Base-by-base conservation (phyloP, 1,140 invertebrate genomes). In the Whitmania pigra region DNA sequence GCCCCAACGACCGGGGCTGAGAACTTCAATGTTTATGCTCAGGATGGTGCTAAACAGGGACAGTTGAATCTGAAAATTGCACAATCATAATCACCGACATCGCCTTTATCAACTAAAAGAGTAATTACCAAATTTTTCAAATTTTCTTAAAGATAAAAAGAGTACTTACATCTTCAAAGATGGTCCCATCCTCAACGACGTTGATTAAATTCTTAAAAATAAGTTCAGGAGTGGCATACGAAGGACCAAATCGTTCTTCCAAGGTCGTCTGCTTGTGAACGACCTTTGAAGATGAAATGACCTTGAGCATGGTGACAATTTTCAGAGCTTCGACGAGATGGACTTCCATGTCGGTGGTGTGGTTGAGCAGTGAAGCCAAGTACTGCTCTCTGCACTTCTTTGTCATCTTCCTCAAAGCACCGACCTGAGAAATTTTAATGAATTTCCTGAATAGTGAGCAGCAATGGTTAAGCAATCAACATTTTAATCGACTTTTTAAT, bases 321-420 rank as follows among this genome's bases (percentile, higher is more conserved):
- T 85, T 85, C 22, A 85, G 76, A 40, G 83, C 85, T 78, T 86
- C 85, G 78, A 85, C 80, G 22, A 84, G 75, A 40, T 80, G 78
- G 20, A 83, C 71, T 74, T 85, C 84, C 75, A 82, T 74, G 5
- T 75, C 76, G 20, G 76, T 75, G 69, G 82, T 80, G 63, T 77
- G 75, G 76, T 85, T 85, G n/a, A 86, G 76, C 17, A 80, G 73
- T 13, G 76, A 70, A 5, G 79, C 74, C 4, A 84, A 73, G 29
- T 78, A 77, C 25, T 78, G 71, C 72, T 79, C 78, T 36, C 79
- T 75, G 73, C 82, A 77, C 55, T 78, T 75, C 0, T 75, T 76
- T 36, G 75, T 72, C 31, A 82, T 73, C 17, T 76, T 75, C 36
- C 76, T 77, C 25, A 79, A 76, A 76, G 81, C 75, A 53, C 31